Conservation (phyloP, 2,888 invertebrate genomes). For the Drepanosiphum platanoidis region DNA sequence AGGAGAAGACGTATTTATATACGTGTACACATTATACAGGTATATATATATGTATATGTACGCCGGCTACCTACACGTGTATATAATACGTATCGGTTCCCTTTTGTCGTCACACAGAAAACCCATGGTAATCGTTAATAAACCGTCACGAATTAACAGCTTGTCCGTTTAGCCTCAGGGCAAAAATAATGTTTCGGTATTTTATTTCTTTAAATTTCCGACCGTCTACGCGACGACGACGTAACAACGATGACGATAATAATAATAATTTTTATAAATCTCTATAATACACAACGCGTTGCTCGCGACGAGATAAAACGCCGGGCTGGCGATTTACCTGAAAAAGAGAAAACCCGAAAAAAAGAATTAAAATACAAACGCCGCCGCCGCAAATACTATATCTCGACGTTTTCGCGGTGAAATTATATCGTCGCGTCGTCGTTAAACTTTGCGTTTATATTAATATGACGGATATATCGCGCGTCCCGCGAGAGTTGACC, state of each 20-base stretch:
- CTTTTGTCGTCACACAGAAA: constrained; percentile 63
- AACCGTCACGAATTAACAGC: constrained; percentile 64
- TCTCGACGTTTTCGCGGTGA: no score
- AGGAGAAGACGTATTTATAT: constrained; percentile 37
- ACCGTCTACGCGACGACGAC: no score
- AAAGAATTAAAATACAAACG: not conserved
- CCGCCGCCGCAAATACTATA: no score
- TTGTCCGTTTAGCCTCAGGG: constrained; percentile 60
- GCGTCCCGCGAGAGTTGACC: not conserved
- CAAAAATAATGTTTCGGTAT: constrained; percentile 45
- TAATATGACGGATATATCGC: no score
- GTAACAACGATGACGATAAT: no score
- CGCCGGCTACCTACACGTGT: not conserved
- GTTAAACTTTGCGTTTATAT: not conserved
- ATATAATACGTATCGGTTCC: constrained; percentile 50
- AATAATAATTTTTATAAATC: not conserved
- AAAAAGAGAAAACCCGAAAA: not conserved
- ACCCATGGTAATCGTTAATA: constrained; percentile 65
- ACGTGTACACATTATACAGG: not conserved
- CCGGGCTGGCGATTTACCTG: no score
- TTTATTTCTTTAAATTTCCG: constrained; percentile 18
- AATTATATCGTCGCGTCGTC: not conserved
- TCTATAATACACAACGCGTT: not conserved
- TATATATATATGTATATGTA: not conserved
- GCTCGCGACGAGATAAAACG: no score